A percentile compares a stretch with the other conserved stretches of the same genome.
These are phyloP conservation scores for Orientallactaga bullata DNA, from an alignment of 2,113 vertebrate species.

Conservation along the genomic window DNA sequence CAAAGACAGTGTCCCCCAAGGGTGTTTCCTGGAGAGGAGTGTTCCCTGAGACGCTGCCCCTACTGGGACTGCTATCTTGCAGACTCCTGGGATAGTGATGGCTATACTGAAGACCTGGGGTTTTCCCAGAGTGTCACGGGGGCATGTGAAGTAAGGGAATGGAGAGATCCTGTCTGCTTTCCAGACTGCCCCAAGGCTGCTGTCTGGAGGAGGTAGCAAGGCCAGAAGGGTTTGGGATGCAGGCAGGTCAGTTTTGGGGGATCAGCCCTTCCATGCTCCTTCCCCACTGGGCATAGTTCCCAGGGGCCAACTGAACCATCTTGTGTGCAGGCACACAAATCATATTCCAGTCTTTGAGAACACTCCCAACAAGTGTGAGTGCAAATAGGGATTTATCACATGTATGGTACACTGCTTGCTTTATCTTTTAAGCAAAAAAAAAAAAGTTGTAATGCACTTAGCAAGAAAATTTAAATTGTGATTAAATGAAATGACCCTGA, in stretches of 20 bases:
- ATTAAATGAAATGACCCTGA: too few species aligned
- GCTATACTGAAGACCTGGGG: fast-evolving
- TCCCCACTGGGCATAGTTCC: neutral
- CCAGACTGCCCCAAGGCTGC: fast-evolving
- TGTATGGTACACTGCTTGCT: neutral
- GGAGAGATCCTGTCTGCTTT: neutral
- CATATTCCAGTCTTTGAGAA: neutral
- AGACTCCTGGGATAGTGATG: fast-evolving
- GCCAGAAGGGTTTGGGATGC: neutral
- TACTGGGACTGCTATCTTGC: too few species aligned
- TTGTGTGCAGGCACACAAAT: neutral
- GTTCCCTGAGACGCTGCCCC: too few species aligned
- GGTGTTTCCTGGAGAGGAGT: too few species aligned
- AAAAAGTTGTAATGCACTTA: neutral
- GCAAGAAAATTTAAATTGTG: neutral
- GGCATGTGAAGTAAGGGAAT: fast-evolving
- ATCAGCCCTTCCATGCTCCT: too few species aligned
- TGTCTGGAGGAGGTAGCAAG: too few species aligned
- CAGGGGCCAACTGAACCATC: neutral
- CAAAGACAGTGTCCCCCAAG: too few species aligned
- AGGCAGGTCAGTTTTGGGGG: too few species aligned
- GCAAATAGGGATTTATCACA: neutral
- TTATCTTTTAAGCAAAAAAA: neutral
- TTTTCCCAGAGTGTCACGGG: neutral
- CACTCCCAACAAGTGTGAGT: neutral